Conservation (phyloP, 2,888 invertebrate genomes). For the Heliconius hortense region DNA sequence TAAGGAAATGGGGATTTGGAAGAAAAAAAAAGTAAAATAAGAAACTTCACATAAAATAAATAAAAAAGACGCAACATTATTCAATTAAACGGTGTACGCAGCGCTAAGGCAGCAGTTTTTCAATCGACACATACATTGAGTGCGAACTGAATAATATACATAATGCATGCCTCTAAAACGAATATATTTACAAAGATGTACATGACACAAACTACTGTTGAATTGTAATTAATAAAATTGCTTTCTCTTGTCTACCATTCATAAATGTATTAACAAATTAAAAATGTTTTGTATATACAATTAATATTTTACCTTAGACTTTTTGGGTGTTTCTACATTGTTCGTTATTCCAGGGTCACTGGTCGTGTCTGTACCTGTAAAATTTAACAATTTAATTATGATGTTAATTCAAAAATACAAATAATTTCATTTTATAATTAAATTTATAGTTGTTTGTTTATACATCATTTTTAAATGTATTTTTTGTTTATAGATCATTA, state of each 20-base stretch:
- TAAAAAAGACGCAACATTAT: constrained; percentile 43
- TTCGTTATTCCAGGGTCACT: constrained; percentile 76
- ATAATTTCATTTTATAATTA: too few relatives aligned
- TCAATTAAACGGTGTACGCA: constrained; percentile 34
- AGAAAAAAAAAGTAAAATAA: constrained; percentile 62
- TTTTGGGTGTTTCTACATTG: constrained; percentile 77
- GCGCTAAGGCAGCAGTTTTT: constrained; percentile 41
- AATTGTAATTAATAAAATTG: constrained; percentile 38
- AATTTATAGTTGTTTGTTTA: too few relatives aligned
- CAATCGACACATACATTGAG: constrained; percentile 43
- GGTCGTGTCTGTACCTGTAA: constrained; percentile 76
- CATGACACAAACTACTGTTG: constrained; percentile 59
- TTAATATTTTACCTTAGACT: constrained; percentile 64
- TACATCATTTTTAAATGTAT: too few relatives aligned
- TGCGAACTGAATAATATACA: constrained; percentile 50
- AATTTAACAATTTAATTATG: neutral
- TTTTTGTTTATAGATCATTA: too few relatives aligned
- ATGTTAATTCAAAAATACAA: neutral
- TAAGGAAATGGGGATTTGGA: constrained; percentile 20
- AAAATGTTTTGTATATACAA: constrained; percentile 12
- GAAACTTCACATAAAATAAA: constrained; percentile 63
- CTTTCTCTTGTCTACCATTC: constrained; percentile 59
- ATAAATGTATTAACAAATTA: constrained; percentile 46
- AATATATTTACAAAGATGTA: constrained; percentile 67
- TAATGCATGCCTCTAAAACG: constrained; percentile 65